phyloP scores from a whole-genome alignment of 2,888 invertebrate species.

The Oscheius sp. region DNA sequence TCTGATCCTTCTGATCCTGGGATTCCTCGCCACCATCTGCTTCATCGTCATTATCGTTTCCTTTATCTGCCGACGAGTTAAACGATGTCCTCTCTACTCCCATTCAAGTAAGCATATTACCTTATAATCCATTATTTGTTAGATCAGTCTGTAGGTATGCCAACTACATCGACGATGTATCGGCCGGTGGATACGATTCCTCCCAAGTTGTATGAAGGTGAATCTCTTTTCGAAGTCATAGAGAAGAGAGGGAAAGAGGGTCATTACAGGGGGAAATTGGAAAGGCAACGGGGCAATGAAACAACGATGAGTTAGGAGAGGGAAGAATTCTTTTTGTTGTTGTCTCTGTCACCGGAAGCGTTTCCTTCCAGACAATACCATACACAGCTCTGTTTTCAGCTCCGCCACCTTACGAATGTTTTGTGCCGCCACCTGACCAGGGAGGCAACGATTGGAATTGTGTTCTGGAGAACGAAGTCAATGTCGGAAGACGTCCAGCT shows the following conservation, averaged over 20 bases:
- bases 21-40: conserved; percentile 35
- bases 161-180: conserved; percentile 37
- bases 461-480: conserved; percentile 51
- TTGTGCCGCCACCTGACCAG: conserved; percentile 38
- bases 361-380: conserved; percentile 14
- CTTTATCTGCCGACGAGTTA: conserved; percentile 46
- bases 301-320: not conserved
- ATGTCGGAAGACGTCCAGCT: conserved; percentile 13
- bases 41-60: conserved; percentile 36
- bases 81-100: conserved; percentile 48
- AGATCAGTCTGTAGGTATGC: no score
- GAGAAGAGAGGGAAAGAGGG: not conserved
- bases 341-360: conserved; percentile 4
- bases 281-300: conserved; percentile 8
- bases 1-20: conserved; percentile 46
- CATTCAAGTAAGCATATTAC: conserved; percentile 32
- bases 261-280: conserved; percentile 17
- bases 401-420: conserved; percentile 45
- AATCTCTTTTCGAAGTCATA: not conserved
- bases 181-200: conserved; percentile 54
- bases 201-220: conserved; percentile 53
- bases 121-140: no score
- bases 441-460: conserved; percentile 51
- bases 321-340: not conserved
- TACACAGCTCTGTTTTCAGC: not conserved